These are phyloP conservation scores for Phaedon cochleariae DNA, from an alignment of 2,888 invertebrate species.

Conservation along the genomic window DNA sequence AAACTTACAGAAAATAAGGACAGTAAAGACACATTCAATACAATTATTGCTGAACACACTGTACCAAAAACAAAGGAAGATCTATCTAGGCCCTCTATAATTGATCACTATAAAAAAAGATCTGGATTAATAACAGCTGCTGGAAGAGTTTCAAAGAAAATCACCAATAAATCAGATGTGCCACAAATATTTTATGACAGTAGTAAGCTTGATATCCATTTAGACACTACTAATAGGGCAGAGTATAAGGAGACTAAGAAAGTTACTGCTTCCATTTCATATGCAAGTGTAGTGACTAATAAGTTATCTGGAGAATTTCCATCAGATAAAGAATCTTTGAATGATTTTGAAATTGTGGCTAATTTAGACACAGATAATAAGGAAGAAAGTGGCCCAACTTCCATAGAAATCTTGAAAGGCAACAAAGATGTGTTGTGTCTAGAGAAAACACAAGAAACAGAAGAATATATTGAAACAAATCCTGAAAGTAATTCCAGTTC, in stretches of 20 bases:
- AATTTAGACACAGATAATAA: not conserved
- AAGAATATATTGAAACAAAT: not conserved
- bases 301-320: conserved; percentile 4
- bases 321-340: not conserved
- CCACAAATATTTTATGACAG: conserved; percentile 5
- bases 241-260: conserved; percentile 48
- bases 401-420: not conserved
- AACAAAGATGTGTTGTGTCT: not conserved
- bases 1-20: conserved; percentile 28
- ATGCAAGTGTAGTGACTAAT: conserved; percentile 48
- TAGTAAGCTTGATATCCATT: conserved; percentile 8
- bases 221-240: conserved; percentile 18
- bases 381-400: not conserved
- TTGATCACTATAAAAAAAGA: conserved; percentile 42
- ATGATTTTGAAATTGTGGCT: not conserved
- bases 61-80: conserved; percentile 32
- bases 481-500: conserved; percentile 28
- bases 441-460: not conserved
- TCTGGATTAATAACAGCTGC: too few relatives aligned
- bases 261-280: conserved; percentile 46
- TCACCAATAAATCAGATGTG: not conserved
- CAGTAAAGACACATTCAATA: conserved; percentile 31
- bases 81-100: conserved; percentile 38
- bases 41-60: conserved; percentile 28
- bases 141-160: conserved; percentile 12